Evolutionary conservation across 2,888 invertebrate species (phyloP).

Genomic region (Scrobipalpa costella): DNA sequence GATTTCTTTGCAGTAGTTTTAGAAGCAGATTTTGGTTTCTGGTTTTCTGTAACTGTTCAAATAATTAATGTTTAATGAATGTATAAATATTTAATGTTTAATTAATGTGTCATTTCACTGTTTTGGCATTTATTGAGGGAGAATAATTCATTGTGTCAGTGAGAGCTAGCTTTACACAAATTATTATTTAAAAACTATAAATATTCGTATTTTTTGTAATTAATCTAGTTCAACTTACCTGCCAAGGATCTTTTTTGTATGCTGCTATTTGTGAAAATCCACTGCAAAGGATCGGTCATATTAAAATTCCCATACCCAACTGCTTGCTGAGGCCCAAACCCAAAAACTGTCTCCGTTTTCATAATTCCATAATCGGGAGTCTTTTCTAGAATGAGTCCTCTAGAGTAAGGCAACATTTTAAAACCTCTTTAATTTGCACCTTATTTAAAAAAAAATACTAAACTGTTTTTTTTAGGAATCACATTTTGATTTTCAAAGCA

Average conservation of each 20-base stretch:
- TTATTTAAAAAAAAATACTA: no score
- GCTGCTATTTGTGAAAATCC: conserved; percentile 55
- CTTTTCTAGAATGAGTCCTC: conserved; percentile 56
- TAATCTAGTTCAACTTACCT: conserved; percentile 45
- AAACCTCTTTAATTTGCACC: conserved; percentile 28
- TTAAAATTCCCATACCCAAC: conserved; percentile 51
- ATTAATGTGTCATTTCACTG: no score
- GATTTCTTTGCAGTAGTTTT: background rate
- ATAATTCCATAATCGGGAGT: conserved; percentile 62
- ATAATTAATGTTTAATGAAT: background rate
- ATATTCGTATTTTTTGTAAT: background rate
- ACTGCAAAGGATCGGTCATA: conserved; percentile 52
- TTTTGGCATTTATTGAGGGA: no score
- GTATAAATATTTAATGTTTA: background rate
- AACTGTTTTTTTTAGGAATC: conserved; percentile 22
- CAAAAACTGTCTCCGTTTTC: conserved; percentile 63
- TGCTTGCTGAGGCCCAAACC: conserved; percentile 49
- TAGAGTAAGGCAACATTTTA: conserved; percentile 61
- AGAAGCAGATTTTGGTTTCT: no score
- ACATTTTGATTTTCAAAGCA: background rate
- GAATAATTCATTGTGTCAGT: no score
- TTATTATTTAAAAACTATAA: background rate
- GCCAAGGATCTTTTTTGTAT: conserved; percentile 53
- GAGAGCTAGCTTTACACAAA: background rate
- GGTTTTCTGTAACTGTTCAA: background rate